Percentiles rank a stretch among this genome's conserved stretches.
phyloP scores from a whole-genome alignment of 2,113 vertebrate species.

The Leptobrachium ailaonicum region DNA sequence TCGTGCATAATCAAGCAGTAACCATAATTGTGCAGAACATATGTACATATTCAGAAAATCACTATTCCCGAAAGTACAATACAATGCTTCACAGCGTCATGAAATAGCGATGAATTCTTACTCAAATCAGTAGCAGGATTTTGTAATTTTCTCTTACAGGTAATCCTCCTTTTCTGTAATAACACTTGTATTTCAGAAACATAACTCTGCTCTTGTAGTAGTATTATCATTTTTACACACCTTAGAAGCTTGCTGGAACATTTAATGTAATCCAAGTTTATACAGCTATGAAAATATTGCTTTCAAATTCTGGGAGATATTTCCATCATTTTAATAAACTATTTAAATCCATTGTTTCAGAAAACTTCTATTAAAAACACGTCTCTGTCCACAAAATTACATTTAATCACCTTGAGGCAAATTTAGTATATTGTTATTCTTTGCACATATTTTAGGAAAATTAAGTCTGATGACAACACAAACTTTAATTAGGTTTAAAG shows the following conservation, averaged over 20 bases:
- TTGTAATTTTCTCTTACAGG: neutral
- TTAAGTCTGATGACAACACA: neutral
- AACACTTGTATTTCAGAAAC: neutral
- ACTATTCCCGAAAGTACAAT: neutral
- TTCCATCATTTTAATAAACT: neutral
- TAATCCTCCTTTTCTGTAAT: neutral
- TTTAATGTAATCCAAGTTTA: neutral
- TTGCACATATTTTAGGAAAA: neutral
- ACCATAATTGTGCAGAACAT: neutral
- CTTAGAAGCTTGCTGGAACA: no score
- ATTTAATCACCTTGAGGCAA: neutral
- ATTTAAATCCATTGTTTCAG: neutral
- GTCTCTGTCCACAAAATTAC: neutral
- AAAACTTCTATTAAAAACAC: neutral
- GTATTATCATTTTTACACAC: neutral
- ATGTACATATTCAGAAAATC: slow-evolving; percentile 1
- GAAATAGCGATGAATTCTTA: neutral
- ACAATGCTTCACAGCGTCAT: neutral
- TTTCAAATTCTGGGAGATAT: neutral
- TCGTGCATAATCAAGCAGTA: slow-evolving; percentile 10
- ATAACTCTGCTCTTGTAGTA: no score
- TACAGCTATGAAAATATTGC: neutral
- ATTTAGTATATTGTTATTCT: neutral
- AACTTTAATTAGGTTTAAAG: no score
- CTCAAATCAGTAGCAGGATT: neutral